These are phyloP conservation scores for Turdus rufiventris DNA, from an alignment of 2,113 vertebrate species.

Conservation along the genomic window DNA sequence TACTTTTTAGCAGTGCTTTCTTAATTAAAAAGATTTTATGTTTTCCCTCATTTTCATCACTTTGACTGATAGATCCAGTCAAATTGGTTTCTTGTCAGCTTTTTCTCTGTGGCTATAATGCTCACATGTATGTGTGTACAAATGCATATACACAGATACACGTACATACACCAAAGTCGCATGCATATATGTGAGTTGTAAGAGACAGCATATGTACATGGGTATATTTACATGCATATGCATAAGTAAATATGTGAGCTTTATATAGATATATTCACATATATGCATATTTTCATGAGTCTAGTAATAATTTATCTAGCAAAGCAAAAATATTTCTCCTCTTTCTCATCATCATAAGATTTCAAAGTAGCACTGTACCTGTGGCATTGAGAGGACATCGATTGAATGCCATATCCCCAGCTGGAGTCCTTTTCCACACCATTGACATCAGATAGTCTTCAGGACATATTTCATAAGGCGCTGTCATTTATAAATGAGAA, in stretches of 20 bases:
- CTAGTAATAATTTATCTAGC: neutral
- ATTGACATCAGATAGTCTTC: constrained; percentile 95
- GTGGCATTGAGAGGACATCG: constrained; percentile 96
- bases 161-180: neutral
- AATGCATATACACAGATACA: neutral
- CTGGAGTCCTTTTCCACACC: constrained; percentile 97
- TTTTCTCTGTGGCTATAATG: neutral
- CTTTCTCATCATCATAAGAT: neutral
- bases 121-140: neutral
- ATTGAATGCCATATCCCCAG: constrained; percentile 95
- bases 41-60: neutral
- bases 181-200: neutral
- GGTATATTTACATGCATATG: neutral
- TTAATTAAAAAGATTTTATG: neutral
- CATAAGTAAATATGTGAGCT: neutral
- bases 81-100: neutral
- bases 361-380: constrained; percentile 74
- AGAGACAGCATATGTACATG: neutral
- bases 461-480: constrained; percentile 97
- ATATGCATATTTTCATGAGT: neutral
- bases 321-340: neutral
- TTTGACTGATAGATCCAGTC: neutral
- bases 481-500: constrained; percentile 73
- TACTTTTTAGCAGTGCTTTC: neutral
- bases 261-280: neutral